Percentiles rank a stretch among this genome's conserved stretches.
Conservation (phyloP, 30 jellyfish, hydroid and myxozoan genomes). For the Morbakka virulenta region DNA sequence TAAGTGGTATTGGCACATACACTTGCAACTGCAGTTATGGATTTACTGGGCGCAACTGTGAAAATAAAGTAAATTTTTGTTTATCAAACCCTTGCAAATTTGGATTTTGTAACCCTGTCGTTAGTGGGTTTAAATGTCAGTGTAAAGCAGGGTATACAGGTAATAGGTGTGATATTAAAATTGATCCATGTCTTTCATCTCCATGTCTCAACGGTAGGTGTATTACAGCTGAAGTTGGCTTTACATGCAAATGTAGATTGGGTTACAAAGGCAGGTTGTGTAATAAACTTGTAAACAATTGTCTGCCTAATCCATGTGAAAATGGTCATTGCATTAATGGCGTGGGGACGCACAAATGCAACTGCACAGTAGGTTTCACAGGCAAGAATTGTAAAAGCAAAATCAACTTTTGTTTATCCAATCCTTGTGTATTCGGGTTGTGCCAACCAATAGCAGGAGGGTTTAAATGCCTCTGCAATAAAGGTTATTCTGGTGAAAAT, state of each 20-base stretch:
- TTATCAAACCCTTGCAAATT: neutral
- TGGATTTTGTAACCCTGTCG: neutral
- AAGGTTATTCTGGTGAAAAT: constrained; percentile 31
- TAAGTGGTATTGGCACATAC: no score
- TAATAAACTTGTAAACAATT: constrained; percentile 8
- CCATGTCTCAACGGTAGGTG: constrained; percentile 14
- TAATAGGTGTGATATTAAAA: neutral
- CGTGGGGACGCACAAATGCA: constrained; percentile 27
- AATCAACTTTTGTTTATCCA: constrained; percentile 11
- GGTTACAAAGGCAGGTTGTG: constrained; percentile 62
- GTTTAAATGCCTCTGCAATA: constrained; percentile 30
- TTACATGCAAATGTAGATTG: constrained; percentile 30
- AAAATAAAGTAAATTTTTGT: neutral
- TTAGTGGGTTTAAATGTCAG: neutral
- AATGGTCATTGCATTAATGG: constrained; percentile 37
- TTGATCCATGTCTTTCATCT: constrained; percentile 7
- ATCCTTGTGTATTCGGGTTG: constrained; percentile 39
- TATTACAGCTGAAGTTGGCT: neutral
- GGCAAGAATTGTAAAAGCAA: constrained; percentile 40
- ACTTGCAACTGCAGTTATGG: neutral
- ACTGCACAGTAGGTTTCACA: constrained; percentile 38
- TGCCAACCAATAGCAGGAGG: constrained; percentile 23
- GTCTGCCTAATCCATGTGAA: constrained; percentile 51
- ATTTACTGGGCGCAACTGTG: neutral
- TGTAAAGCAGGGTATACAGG: constrained; percentile 21